Evolutionary conservation across 2,797 vertebrate genomes (phyloP).

Genomic region (Sciurus vulgaris): DNA sequence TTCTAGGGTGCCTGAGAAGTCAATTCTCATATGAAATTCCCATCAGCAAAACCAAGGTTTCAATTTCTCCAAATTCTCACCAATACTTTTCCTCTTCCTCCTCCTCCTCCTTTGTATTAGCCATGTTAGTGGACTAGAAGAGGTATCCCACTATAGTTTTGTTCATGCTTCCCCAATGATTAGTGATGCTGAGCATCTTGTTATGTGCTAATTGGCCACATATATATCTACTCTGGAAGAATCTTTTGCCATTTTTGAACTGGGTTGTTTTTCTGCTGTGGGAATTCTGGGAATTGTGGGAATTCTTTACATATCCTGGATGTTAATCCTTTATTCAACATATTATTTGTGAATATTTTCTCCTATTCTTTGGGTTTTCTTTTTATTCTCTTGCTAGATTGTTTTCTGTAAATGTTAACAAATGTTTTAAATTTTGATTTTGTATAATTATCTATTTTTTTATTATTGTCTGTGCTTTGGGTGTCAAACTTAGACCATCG

Average conservation of each 20-base stretch:
- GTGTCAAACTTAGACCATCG: not conserved
- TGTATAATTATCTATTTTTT: not conserved
- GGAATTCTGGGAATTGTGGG: not conserved
- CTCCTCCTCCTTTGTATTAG: not conserved
- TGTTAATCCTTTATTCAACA: not conserved
- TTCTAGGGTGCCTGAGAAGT: not conserved
- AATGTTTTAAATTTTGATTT: not conserved
- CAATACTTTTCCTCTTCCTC: too few relatives aligned
- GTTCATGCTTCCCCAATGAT: not conserved
- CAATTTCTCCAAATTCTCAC: not conserved
- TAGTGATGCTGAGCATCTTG: not conserved
- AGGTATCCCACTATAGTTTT: not conserved
- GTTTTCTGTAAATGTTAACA: not conserved
- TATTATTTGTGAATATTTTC: constrained; percentile 12
- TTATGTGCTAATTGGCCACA: not conserved
- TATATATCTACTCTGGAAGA: not conserved
- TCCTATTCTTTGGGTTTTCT: not conserved
- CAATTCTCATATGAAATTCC: not conserved
- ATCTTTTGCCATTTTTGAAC: not conserved
- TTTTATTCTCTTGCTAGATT: not conserved
- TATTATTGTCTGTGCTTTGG: not conserved
- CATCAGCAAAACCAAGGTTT: not conserved
- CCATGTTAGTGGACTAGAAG: not conserved
- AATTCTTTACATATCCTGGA: not conserved
- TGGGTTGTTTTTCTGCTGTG: not conserved